Conservation (phyloP, 2,888 invertebrate species). For the Drosophila anomalata region DNA sequence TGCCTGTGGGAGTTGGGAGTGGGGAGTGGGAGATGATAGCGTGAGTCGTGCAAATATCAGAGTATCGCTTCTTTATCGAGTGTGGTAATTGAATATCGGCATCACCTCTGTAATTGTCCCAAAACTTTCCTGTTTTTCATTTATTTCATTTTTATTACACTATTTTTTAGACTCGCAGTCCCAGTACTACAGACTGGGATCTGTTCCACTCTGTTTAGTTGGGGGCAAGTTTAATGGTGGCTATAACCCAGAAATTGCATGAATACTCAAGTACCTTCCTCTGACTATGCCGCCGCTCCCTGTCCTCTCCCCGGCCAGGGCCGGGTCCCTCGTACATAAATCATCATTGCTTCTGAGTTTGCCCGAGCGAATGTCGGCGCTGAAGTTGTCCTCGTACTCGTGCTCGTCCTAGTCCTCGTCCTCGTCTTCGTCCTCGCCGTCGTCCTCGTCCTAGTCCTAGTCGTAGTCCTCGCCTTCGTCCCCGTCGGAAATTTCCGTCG, state of each 20-base stretch:
- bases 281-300: conserved; percentile 33
- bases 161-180: too few relatives aligned
- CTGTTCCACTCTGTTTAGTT: conserved; percentile 46
- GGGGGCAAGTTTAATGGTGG: conserved; percentile 72
- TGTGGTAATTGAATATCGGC: background rate
- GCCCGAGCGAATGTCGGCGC: conserved; percentile 36
- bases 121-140: conserved; percentile 11
- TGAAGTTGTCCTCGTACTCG: conserved; percentile 25
- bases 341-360: conserved; percentile 78
- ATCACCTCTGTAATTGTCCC: conserved; percentile 13
- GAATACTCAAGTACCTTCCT: conserved; percentile 72
- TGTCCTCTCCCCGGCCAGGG: conserved; percentile 28
- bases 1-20: too few relatives aligned
- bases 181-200: conserved; percentile 11
- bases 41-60: background rate
- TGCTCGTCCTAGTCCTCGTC: conserved; percentile 55
- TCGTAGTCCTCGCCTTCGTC: too few relatives aligned
- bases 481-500: conserved; percentile 24
- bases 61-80: background rate
- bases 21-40: background rate
- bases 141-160: conserved; percentile 1
- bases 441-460: background rate
- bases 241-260: conserved; percentile 79
- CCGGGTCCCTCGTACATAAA: conserved; percentile 70
- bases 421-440: background rate